A percentile compares a stretch with the other conserved stretches of the same genome.
Evolutionary conservation across 2,888 invertebrate species (phyloP).

Genomic region (Odiellus spinosus): DNA sequence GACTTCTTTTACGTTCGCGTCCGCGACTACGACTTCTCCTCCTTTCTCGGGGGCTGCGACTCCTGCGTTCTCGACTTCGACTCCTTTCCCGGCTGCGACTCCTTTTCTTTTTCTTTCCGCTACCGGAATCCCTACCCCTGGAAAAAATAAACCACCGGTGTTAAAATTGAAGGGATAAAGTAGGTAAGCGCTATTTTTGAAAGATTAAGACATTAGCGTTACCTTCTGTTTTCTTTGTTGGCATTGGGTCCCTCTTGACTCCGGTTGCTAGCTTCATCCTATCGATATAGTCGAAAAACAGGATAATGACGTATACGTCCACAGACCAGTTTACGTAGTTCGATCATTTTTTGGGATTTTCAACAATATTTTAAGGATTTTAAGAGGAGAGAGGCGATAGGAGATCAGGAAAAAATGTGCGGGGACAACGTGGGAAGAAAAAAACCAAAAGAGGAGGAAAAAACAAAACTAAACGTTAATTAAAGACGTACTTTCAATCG

Average conservation of each 20-base stretch:
- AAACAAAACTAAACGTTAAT: not conserved
- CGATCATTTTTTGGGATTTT: too few relatives aligned
- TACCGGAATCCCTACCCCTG: conserved; percentile 2
- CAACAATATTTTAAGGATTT: too few relatives aligned
- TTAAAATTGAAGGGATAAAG: too few relatives aligned
- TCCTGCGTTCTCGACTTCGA: conserved; percentile 6
- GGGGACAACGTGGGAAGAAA: not conserved
- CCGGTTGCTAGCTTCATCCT: conserved; percentile 10
- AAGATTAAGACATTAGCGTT: too few relatives aligned
- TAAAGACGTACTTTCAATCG: not conserved
- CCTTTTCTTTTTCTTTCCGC: conserved; percentile 12
- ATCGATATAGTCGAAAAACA: too few relatives aligned
- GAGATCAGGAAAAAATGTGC: not conserved
- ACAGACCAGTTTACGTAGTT: too few relatives aligned
- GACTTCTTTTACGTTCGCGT: conserved; percentile 12
- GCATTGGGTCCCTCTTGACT: conserved; percentile 7
- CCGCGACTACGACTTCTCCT: conserved; percentile 7
- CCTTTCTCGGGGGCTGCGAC: conserved; percentile 7
- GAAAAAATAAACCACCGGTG: not conserved
- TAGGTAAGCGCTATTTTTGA: too few relatives aligned
- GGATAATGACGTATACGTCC: too few relatives aligned
- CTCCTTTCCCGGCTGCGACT: conserved; percentile 11
- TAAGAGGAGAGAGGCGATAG: not conserved
- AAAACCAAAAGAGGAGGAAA: not conserved
- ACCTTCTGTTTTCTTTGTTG: conserved; percentile 16